Evolutionary conservation across 2,888 invertebrate genomes (phyloP).

Genomic region (Agrochola macilenta): DNA sequence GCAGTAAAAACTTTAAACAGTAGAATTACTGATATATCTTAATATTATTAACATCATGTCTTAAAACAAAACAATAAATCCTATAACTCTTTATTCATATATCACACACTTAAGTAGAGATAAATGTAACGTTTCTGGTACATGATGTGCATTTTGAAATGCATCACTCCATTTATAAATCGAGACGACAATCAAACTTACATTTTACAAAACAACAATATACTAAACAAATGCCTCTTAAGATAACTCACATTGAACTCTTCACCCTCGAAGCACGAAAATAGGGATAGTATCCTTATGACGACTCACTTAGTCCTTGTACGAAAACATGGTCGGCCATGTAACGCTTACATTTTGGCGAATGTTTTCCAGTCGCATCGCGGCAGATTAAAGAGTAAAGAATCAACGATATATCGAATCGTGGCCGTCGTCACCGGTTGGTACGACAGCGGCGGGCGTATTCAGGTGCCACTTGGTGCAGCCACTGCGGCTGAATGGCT

Average conservation of each 20-base stretch:
- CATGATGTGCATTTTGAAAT: constrained; percentile 19
- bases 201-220: constrained; percentile 13
- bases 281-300: background rate
- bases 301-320: background rate
- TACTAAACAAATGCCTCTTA: constrained; percentile 37
- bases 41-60: constrained; percentile 4
- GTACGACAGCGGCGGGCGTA: constrained; percentile 82
- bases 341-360: background rate
- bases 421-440: constrained; percentile 75
- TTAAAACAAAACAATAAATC: constrained; percentile 31
- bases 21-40: constrained; percentile 8
- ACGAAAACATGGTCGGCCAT: background rate
- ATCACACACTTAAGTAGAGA: constrained; percentile 38
- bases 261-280: background rate
- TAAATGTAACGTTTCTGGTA: constrained; percentile 21
- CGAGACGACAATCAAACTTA: constrained; percentile 17
- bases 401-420: constrained; percentile 3
- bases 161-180: constrained; percentile 2
- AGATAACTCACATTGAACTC: constrained; percentile 2
- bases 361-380: background rate
- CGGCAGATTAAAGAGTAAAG: constrained; percentile 16
- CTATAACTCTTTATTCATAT: constrained; percentile 27
- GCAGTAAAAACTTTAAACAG: background rate
- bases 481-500: constrained; percentile 95
- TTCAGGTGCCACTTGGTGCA: constrained; percentile 87